Conservation (phyloP, 2,797 vertebrate species). For the Hoplostethus atlanticus region DNA sequence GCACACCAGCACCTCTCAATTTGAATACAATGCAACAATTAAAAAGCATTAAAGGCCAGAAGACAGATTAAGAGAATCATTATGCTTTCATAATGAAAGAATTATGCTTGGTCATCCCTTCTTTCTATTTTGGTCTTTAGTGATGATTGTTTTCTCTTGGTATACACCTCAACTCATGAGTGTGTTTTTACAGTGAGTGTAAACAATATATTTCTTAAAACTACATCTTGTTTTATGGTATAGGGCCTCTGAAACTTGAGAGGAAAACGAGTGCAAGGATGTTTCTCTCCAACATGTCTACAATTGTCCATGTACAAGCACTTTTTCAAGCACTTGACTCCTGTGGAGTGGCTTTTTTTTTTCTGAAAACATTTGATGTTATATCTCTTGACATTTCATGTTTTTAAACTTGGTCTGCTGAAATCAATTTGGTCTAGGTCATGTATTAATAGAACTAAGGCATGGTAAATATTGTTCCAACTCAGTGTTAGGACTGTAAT, state of each 20-base stretch:
- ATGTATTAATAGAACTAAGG: conserved; percentile 60
- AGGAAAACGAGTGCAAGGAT: background rate
- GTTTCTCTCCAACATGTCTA: conserved; percentile 23
- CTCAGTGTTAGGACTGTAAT: background rate
- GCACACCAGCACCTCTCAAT: background rate
- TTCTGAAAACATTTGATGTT: conserved; percentile 24
- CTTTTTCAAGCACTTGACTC: background rate
- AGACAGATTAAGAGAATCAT: too few relatives aligned
- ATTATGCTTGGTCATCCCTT: too few relatives aligned
- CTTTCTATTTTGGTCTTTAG: too few relatives aligned
- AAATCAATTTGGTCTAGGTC: conserved; percentile 26
- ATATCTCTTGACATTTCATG: conserved; percentile 21
- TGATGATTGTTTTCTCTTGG: too few relatives aligned
- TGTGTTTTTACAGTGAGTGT: too few relatives aligned
- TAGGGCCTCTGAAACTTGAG: conserved; percentile 5
- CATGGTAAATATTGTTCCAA: conserved; percentile 25
- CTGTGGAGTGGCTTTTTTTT: conserved; percentile 6
- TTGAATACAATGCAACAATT: background rate
- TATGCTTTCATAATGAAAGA: too few relatives aligned
- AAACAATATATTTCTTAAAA: too few relatives aligned
- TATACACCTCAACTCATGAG: too few relatives aligned
- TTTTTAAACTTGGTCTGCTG: background rate
- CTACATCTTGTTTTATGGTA: conserved; percentile 17
- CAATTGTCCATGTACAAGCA: conserved; percentile 16
- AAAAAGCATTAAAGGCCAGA: too few relatives aligned